A percentile compares a stretch with the other conserved stretches of the same genome.
Conservation (phyloP, 2,113 vertebrate genomes). For the Pelmatolapia mariae region DNA sequence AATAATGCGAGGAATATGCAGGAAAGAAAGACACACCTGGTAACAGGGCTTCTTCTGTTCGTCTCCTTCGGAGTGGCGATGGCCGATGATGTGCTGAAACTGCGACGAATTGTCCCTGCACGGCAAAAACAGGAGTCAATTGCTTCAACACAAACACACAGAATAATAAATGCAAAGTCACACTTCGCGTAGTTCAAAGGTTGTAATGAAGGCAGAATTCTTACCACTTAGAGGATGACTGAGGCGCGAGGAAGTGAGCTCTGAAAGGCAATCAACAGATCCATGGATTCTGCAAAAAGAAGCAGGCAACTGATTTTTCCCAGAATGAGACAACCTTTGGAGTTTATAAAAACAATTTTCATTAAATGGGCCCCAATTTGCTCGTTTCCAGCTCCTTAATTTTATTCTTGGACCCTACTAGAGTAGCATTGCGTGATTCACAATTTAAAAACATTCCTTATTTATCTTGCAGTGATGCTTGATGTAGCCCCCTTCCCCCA, state of each 20-base stretch:
- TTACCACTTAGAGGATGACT: conserved; percentile 82
- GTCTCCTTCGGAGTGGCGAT: conserved; percentile 80
- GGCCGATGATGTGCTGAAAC: conserved; percentile 85
- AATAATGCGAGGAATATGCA: background rate
- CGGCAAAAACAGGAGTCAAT: conserved; percentile 7
- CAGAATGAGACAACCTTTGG: background rate
- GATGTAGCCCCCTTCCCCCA: background rate
- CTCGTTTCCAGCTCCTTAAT: background rate
- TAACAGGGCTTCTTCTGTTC: conserved; percentile 78
- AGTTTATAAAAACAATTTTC: background rate
- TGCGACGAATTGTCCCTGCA: conserved; percentile 75
- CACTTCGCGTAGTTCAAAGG: background rate
- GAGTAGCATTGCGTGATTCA: background rate
- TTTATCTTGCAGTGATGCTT: background rate
- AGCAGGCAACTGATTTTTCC: background rate
- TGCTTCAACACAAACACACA: background rate
- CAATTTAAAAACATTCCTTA: background rate
- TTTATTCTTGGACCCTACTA: background rate
- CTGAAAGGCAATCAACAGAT: conserved; percentile 89
- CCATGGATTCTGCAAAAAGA: conserved; percentile 78
- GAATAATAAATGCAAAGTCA: background rate
- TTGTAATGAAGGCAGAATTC: background rate
- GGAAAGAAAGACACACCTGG: conserved; percentile 72
- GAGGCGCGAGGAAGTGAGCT: conserved; percentile 79
- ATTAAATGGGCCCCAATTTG: background rate